phyloP scores from a whole-genome alignment of 2,113 vertebrate species.

The Naja naja region DNA sequence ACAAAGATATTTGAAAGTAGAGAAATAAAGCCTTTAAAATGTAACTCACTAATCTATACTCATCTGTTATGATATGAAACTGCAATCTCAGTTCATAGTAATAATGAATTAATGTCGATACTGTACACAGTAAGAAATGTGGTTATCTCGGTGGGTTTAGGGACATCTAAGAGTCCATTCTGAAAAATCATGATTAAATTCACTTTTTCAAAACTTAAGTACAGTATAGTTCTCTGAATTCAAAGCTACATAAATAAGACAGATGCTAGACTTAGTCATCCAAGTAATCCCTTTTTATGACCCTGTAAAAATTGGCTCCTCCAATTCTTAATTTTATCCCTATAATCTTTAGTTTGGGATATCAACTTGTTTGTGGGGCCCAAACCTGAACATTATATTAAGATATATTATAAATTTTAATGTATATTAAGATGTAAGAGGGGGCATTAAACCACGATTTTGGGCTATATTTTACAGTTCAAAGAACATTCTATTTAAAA shows the following conservation, averaged over 20 bases:
- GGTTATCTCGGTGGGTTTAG: not conserved
- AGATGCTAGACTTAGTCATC: not conserved
- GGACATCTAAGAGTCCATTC: not conserved
- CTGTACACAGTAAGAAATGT: not conserved
- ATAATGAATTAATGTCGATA: not conserved
- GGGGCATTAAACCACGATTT: not conserved
- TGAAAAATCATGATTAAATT: not conserved
- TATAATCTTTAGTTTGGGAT: not conserved
- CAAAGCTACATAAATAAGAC: not conserved
- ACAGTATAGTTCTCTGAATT: not conserved
- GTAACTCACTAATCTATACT: not conserved
- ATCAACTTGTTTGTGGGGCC: not conserved
- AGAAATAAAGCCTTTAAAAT: not conserved
- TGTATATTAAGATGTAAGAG: not conserved
- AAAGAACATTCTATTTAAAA: not conserved
- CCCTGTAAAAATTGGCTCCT: not conserved
- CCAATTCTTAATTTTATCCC: not conserved
- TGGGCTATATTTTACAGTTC: not conserved
- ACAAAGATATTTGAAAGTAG: conserved; percentile 40
- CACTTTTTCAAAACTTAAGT: not conserved
- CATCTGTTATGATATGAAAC: not conserved
- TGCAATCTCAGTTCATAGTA: not conserved
- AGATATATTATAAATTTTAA: not conserved
- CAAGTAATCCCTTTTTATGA: not conserved
- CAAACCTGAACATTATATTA: not conserved